A percentile compares a stretch with the other conserved stretches of the same genome.
phyloP scores from a whole-genome alignment of 37 sponge, comb jelly and placozoan species.

The Bolinopsis microptera region DNA sequence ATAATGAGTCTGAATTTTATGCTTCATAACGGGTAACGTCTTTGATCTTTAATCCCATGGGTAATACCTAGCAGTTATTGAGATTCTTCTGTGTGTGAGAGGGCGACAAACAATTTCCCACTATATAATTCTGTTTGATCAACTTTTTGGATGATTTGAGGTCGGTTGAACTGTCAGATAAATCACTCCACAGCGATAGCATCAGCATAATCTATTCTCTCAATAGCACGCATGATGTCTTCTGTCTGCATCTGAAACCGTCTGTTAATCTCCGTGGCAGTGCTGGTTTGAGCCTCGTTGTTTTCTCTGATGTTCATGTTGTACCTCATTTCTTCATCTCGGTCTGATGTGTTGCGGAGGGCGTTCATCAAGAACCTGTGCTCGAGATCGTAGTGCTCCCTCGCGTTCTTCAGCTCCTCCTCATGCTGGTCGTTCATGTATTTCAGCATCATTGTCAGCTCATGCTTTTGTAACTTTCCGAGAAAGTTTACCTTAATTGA shows the following conservation, averaged over 20 bases:
- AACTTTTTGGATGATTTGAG: no score
- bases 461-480: neutral
- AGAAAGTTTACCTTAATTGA: neutral
- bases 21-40: no score
- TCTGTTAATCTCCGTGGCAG: neutral
- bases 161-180: no score
- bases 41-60: no score
- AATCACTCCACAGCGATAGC: neutral
- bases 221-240: neutral
- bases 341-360: neutral
- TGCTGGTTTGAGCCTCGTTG: neutral
- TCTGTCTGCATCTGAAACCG: neutral
- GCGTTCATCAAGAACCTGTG: neutral
- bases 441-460: neutral
- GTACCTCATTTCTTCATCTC: neutral
- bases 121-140: no score
- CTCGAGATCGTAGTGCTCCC: neutral
- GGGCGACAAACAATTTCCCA: no score
- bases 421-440: neutral
- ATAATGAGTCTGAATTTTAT: neutral
- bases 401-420: neutral
- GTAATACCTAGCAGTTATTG: no score
- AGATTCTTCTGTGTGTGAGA: no score
- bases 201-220: conserved; percentile 9
- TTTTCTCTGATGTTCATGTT: neutral